Percentiles rank a stretch among this genome's conserved stretches.
Conservation (phyloP, 37 sponge, comb jelly and placozoan genomes). For the Chondrosia reniformis region DNA sequence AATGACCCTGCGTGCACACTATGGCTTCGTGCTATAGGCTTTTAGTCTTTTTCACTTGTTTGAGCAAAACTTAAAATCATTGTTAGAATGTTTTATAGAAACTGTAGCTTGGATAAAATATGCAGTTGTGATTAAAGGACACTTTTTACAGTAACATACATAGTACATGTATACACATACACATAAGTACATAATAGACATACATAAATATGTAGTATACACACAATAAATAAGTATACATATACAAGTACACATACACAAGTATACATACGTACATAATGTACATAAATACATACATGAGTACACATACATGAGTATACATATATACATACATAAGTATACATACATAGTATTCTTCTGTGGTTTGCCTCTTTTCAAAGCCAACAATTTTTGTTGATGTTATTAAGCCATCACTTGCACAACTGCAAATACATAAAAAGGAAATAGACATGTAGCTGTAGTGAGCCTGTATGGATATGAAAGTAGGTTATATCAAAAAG, state of each 20-base stretch:
- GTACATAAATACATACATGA: neutral
- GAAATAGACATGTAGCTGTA: too few species aligned
- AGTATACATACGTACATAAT: neutral
- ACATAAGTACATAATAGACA: neutral
- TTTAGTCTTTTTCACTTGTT: too few species aligned
- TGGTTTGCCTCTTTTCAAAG: constrained; percentile 65
- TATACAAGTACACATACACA: neutral
- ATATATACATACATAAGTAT: neutral
- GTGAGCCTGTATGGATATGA: constrained; percentile 14
- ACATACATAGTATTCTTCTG: constrained; percentile 67
- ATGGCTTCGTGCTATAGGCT: too few species aligned
- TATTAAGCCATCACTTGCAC: constrained; percentile 59
- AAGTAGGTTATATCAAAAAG: too few species aligned
- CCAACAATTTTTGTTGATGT: constrained; percentile 40
- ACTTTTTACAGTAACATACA: neutral
- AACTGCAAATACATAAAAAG: too few species aligned
- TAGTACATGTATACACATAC: neutral
- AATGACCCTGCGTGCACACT: too few species aligned
- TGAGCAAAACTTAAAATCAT: too few species aligned
- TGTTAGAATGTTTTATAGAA: too few species aligned
- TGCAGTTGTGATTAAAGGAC: too few species aligned
- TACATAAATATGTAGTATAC: neutral
- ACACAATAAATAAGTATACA: neutral
- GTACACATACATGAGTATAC: neutral
- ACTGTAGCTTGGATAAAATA: too few species aligned